Evolutionary conservation across 2,113 vertebrate species (phyloP), one percentile per base, ranked within the genome.

Genomic region (Oxyura jamaicensis): DNA sequence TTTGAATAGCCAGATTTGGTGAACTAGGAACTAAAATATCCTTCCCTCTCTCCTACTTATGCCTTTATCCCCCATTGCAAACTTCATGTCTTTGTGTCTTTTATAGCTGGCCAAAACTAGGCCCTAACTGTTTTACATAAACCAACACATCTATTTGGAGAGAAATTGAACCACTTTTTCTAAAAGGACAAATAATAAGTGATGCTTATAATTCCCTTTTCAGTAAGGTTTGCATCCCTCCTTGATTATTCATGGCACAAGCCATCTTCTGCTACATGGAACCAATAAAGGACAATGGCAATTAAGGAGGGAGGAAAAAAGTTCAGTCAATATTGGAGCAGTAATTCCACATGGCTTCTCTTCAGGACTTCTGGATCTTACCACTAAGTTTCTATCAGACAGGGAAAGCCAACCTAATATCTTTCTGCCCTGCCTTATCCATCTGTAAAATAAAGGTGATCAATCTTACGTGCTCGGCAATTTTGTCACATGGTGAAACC

Each of bases 281-380:
- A 62, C 77, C 60, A 22, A 28, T 19, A 72, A 88, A 81, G 52
- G 39, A 20, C 68, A 81, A 25, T 26, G 60, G 83, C 52, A 84
- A 35, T 76, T 79, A 84, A 73, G 52, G 62, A 65, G n/a, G 18
- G 60, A 69, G n/a, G 23, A 26, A 73, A 91, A 73, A 94, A 75
- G 44, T 79, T 80, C 52, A 41, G 48, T 68, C 4, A 0, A 25
- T 66, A 50, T 66, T 79, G 75, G 79, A 91, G 73, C 44, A 93
- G 39, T 29, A 73, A 69, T 85, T 97, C 71, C 55, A 91, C 58
- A 62, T 31, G 44, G 29, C 81, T 97, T 75, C 69, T 96, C 71
- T 15, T 93, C 66, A 52, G 69, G 90, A 58, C 73, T 95, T 60
- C 73, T 93, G 81, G 62, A 79, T 95, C 75, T 73, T 60, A 55